Evolutionary conservation across 2,888 invertebrate genomes (phyloP), one percentile per base, ranked within the genome.

Genomic region (Drosophila niveifrons): DNA sequence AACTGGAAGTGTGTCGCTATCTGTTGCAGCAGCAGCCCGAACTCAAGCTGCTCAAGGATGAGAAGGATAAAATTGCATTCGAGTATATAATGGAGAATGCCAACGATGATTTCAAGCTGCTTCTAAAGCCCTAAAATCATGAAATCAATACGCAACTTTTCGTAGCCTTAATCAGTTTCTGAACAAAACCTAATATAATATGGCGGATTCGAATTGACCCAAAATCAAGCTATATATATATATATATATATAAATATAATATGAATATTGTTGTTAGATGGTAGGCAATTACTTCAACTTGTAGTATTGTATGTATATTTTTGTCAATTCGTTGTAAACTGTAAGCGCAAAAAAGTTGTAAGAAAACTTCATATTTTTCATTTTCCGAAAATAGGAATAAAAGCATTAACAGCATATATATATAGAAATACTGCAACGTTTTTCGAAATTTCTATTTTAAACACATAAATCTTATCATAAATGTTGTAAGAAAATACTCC

Each of bases 11-110:
- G 63, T 88, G 91, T 65, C 90, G 90, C 73, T 87, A 82, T 80
- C 78, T 92, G 75, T 64, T 92, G 69, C 75, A 90, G 50, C 71
- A 82, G 51, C 75, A 88, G 66, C 83, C 89, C 1, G 67, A 76
- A 62, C 79, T 92, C 11, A 92, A 91, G 78, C 73, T 93, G 92
- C 41, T 90, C 82, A 75, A 92, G 90, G 93, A 92, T 75, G 91
- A 90, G 6, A 92, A 93, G 90, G 93, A 93, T 51, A 92, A 92
- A 76, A 90, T 91, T 68, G 92, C 94, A 57, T 91, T 90, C 83
- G 91, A 92, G 85, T 91, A 92, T 70, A 89, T 92, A 66, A 88
- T 91, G 80, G 89, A 87, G 63, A 91, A 92, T 82, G 90, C 91
- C 68, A 91, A 92, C 73, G 91, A 91, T 78, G 91, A 91, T 67